Percentiles rank a stretch among this genome's conserved stretches.
Evolutionary conservation across 2,888 invertebrate genomes (phyloP).

Genomic region (Pycnomerus fuliginosus): DNA sequence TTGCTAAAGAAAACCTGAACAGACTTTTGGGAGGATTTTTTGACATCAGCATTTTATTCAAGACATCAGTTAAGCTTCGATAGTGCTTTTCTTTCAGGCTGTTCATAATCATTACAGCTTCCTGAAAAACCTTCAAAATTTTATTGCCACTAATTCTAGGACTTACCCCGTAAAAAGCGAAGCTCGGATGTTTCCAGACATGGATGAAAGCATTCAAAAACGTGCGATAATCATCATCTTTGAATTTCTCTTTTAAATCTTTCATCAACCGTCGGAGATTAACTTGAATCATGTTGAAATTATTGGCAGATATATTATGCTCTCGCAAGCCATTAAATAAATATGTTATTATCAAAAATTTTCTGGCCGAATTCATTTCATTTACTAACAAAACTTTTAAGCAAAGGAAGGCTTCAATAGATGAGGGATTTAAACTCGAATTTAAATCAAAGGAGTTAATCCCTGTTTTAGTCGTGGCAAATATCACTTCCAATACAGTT

Average conservation of each 20-base stretch:
- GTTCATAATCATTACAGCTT: slow-evolving; percentile 19
- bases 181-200: slow-evolving; percentile 4
- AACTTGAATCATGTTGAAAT: slow-evolving; percentile 9
- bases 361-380: slow-evolving; percentile 7
- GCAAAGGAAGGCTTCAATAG: slow-evolving; percentile 8
- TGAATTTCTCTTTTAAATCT: slow-evolving; percentile 12
- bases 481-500: slow-evolving; percentile 12
- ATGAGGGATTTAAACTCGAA: background rate
- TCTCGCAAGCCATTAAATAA: slow-evolving; percentile 18
- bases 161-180: slow-evolving; percentile 3
- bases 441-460: slow-evolving; percentile 13
- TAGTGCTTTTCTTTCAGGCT: slow-evolving; percentile 18
- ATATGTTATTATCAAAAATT: slow-evolving; percentile 7
- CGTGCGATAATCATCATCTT: slow-evolving; percentile 16
- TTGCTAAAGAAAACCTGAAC: slow-evolving; percentile 13
- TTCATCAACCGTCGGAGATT: slow-evolving; percentile 16
- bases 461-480: too few species aligned
- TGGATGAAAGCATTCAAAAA: slow-evolving; percentile 22
- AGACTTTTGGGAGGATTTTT: slow-evolving; percentile 7
- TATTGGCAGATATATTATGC: slow-evolving; percentile 4
- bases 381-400: slow-evolving; percentile 10
- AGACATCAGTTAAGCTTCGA: slow-evolving; percentile 10
- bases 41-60: slow-evolving; percentile 15
- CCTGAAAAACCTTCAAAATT: slow-evolving; percentile 8
- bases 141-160: slow-evolving; percentile 2